A percentile compares a stretch with the other conserved stretches of the same genome.
Conservation (phyloP, 2,113 vertebrate species). For the Oncorhynchus nerka region DNA sequence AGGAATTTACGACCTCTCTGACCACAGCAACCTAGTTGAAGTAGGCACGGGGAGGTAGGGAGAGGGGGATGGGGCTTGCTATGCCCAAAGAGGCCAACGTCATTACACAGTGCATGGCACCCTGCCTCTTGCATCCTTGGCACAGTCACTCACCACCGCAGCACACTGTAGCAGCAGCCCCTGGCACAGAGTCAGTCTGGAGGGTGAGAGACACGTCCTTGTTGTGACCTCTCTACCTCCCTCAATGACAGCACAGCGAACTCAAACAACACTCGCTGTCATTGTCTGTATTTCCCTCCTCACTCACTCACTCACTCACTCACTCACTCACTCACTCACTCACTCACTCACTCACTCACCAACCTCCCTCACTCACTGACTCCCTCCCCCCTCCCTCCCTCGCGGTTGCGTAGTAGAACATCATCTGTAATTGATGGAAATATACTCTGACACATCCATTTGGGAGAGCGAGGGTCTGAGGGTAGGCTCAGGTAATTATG, state of each 20-base stretch:
- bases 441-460: conserved; percentile 2
- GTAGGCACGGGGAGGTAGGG: no score
- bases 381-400: not conserved
- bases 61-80: no score
- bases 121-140: conserved; percentile 41
- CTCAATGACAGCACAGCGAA: not conserved
- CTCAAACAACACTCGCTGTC: not conserved
- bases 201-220: not conserved
- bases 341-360: not conserved
- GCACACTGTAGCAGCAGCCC: not conserved
- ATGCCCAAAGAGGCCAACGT: no score
- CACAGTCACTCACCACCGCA: conserved; percentile 6
- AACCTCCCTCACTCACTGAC: not conserved
- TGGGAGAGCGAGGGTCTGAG: not conserved
- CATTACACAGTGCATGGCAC: not conserved
- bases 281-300: not conserved
- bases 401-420: not conserved
- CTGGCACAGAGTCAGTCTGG: conserved; percentile 14
- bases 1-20: no score
- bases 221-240: not conserved
- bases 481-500: not conserved
- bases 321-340: no score
- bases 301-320: no score
- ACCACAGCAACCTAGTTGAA: no score
- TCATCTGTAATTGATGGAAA: conserved; percentile 1